These are phyloP conservation scores for Embidobia sp. DNA, from an alignment of 2,888 invertebrate species.

Conservation along the genomic window DNA sequence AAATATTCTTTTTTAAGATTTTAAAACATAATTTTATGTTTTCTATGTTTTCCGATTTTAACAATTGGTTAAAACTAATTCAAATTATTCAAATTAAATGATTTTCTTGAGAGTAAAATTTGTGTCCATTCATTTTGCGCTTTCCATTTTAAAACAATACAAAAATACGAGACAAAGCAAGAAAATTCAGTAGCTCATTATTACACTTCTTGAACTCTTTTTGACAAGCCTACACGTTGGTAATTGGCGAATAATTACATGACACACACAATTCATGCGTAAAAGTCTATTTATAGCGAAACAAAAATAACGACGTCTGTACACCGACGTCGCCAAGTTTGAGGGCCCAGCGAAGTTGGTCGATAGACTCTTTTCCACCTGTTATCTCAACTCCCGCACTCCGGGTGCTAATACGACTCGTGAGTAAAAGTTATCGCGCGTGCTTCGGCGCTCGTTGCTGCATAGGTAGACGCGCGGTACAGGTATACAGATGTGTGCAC, in stretches of 20 bases:
- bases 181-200: too few species aligned
- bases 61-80: too few species aligned
- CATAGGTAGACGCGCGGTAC: slow-evolving; percentile 23
- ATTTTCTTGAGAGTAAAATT: too few species aligned
- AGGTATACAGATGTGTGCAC: slow-evolving; percentile 49
- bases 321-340: slow-evolving; percentile 41
- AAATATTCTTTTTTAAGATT: too few species aligned
- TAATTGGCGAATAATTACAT: slow-evolving; percentile 23
- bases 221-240: too few species aligned
- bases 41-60: too few species aligned
- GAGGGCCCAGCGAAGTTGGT: slow-evolving; percentile 27
- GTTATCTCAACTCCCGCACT: slow-evolving; percentile 33
- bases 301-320: slow-evolving; percentile 19
- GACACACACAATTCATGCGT: slow-evolving; percentile 36
- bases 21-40: too few species aligned
- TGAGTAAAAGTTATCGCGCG: slow-evolving; percentile 47
- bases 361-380: slow-evolving; percentile 47
- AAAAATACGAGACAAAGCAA: too few species aligned
- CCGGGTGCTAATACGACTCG: slow-evolving; percentile 14
- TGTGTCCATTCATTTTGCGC: too few species aligned
- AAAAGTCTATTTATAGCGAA: slow-evolving; percentile 43
- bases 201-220: too few species aligned
- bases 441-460: slow-evolving; percentile 8
- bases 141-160: too few species aligned
- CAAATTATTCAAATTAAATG: too few species aligned